phyloP scores from a whole-genome alignment of 2,888 invertebrate species.

The Heteropelma amictum region DNA sequence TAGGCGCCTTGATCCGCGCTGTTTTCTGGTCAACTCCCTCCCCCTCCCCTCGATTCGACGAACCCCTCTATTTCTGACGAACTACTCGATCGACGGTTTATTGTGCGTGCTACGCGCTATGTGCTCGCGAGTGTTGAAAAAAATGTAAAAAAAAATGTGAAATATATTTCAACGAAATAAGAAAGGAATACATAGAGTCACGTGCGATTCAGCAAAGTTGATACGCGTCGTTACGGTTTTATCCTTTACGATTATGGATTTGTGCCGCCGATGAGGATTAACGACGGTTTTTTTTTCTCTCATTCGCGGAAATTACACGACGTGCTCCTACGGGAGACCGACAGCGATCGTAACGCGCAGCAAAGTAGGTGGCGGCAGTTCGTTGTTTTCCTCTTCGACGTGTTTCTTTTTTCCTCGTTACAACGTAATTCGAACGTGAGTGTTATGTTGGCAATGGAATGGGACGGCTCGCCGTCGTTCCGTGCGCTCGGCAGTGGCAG shows the following conservation, averaged over 20 bases:
- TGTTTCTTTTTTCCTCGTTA: slow-evolving; percentile 8
- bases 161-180: background rate
- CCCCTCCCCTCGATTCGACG: background rate
- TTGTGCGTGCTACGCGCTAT: slow-evolving; percentile 35
- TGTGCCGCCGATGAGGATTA: too few relatives aligned
- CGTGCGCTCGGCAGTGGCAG: slow-evolving; percentile 65
- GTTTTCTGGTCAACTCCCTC: slow-evolving; percentile 36
- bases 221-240: slow-evolving; percentile 24
- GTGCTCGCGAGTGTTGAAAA: slow-evolving; percentile 31
- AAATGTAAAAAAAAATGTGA: slow-evolving; percentile 18
- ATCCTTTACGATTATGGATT: slow-evolving; percentile 28
- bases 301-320: too few relatives aligned
- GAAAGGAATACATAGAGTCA: slow-evolving; percentile 1
- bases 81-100: slow-evolving; percentile 45
- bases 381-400: slow-evolving; percentile 20
- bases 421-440: slow-evolving; percentile 36
- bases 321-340: slow-evolving; percentile 1
- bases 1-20: slow-evolving; percentile 54
- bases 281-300: too few relatives aligned
- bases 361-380: slow-evolving; percentile 42
- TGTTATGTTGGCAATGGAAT: slow-evolving; percentile 57
- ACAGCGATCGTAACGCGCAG: background rate
- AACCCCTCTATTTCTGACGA: slow-evolving; percentile 4
- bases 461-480: slow-evolving; percentile 59
- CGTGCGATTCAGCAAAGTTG: slow-evolving; percentile 7